Conservation (phyloP, 1,140 invertebrate genomes). For the Orchesella cincta region DNA sequence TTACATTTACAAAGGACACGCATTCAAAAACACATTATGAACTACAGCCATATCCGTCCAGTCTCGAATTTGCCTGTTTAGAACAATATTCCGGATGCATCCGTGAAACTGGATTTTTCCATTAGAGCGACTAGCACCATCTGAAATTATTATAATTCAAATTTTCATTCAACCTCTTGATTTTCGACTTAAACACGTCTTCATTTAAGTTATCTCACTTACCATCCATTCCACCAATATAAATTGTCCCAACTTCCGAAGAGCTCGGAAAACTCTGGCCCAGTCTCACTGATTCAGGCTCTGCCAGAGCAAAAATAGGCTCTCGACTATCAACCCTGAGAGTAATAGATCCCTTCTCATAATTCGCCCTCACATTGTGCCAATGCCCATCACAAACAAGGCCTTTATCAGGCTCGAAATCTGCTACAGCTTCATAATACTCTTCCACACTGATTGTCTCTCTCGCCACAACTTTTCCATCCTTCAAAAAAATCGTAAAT, state of each 20-base stretch:
- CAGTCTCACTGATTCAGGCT: conserved; percentile 12
- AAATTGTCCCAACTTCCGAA: conserved; percentile 63
- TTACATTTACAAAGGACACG: conserved; percentile 65
- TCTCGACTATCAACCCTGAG: conserved; percentile 35
- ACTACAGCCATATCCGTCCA: conserved; percentile 81
- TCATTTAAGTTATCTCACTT: conserved; percentile 33
- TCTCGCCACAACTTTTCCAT: conserved; percentile 63
- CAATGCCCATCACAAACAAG: conserved; percentile 79
- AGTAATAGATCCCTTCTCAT: conserved; percentile 61
- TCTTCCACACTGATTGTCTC: conserved; percentile 34
- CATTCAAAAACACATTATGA: conserved; percentile 80
- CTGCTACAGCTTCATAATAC: conserved; percentile 36
- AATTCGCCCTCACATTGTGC: conserved; percentile 77
- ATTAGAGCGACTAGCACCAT: conserved; percentile 61
- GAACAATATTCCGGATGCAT: conserved; percentile 81
- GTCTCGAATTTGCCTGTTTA: conserved; percentile 67
- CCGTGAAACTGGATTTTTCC: conserved; percentile 84
- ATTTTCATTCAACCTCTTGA: background rate
- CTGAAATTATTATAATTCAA: background rate
- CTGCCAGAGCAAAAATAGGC: conserved; percentile 36
- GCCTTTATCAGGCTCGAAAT: conserved; percentile 30
- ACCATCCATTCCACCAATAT: conserved; percentile 85
- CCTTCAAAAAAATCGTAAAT: conserved; percentile 73
- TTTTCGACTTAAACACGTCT: background rate
- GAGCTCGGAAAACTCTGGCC: background rate